Evolutionary conservation across 2,113 vertebrate genomes (phyloP).

Genomic region (Lucifuga dentata): DNA sequence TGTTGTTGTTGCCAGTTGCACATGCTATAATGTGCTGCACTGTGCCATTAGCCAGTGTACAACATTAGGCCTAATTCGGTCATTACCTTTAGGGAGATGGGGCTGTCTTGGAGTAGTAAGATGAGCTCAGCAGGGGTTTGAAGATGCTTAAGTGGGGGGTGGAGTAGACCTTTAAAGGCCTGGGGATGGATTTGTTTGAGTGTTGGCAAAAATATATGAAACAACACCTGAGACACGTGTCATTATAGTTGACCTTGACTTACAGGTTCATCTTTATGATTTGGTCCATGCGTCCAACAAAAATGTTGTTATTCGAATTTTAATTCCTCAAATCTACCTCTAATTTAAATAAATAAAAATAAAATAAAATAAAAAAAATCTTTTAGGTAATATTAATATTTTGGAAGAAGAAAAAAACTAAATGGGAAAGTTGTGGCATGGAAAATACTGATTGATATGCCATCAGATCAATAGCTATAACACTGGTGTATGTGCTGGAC

Average conservation of each 20-base stretch:
- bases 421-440: neutral
- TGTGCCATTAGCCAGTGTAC: constrained; percentile 86
- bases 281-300: constrained; percentile 7
- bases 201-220: constrained; percentile 49
- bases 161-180: constrained; percentile 47
- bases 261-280: constrained; percentile 22
- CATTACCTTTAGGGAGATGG: constrained; percentile 85
- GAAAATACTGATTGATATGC: constrained; percentile 32
- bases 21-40: constrained; percentile 83
- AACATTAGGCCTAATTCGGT: constrained; percentile 89
- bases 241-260: constrained; percentile 14
- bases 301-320: neutral
- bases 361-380: neutral
- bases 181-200: constrained; percentile 50
- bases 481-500: constrained; percentile 64
- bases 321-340: neutral
- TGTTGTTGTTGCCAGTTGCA: constrained; percentile 81
- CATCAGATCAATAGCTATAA: constrained; percentile 63
- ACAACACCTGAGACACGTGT: constrained; percentile 61
- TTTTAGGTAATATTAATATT: constrained; percentile 5
- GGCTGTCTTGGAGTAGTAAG: constrained; percentile 80
- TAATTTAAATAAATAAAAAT: constrained; percentile 3
- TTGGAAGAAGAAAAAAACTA: constrained; percentile 11
- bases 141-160: constrained; percentile 70
- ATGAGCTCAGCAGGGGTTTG: constrained; percentile 81